Percentiles rank a stretch among this genome's conserved stretches.
These are phyloP conservation scores for Neodiprion fabricii DNA, from an alignment of 1,140 invertebrate species.

Conservation along the genomic window DNA sequence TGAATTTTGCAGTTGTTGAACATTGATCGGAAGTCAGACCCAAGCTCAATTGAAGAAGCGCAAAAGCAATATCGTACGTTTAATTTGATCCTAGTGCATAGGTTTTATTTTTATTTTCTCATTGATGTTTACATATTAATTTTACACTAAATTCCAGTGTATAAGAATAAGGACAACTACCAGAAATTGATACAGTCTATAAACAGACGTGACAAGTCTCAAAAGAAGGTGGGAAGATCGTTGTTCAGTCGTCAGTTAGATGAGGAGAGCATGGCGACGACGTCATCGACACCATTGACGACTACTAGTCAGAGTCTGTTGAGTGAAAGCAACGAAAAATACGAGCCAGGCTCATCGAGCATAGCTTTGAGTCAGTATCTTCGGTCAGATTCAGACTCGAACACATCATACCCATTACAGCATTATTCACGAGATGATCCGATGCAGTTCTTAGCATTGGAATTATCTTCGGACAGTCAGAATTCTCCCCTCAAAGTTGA, in stretches of 20 bases:
- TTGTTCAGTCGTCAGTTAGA: background rate
- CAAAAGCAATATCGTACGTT: constrained; percentile 60
- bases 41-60: constrained; percentile 54
- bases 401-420: constrained; percentile 41
- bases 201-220: constrained; percentile 33
- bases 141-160: constrained; percentile 33
- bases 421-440: constrained; percentile 39
- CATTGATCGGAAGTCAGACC: constrained; percentile 49
- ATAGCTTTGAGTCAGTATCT: constrained; percentile 2
- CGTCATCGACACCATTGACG: background rate
- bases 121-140: constrained; percentile 15
- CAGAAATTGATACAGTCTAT: constrained; percentile 49
- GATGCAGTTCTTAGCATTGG: constrained; percentile 25
- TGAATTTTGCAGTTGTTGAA: constrained; percentile 44
- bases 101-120: constrained; percentile 28
- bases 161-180: constrained; percentile 50
- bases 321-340: constrained; percentile 1
- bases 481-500: background rate
- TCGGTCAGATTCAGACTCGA: constrained; percentile 44
- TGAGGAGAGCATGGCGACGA: background rate
- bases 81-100: constrained; percentile 12
- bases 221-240: constrained; percentile 10
- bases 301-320: background rate
- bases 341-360: constrained; percentile 6
- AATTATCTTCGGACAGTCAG: constrained; percentile 19